These are phyloP conservation scores for Caradrina kadenii DNA, from an alignment of 2,888 invertebrate genomes.

Conservation along the genomic window DNA sequence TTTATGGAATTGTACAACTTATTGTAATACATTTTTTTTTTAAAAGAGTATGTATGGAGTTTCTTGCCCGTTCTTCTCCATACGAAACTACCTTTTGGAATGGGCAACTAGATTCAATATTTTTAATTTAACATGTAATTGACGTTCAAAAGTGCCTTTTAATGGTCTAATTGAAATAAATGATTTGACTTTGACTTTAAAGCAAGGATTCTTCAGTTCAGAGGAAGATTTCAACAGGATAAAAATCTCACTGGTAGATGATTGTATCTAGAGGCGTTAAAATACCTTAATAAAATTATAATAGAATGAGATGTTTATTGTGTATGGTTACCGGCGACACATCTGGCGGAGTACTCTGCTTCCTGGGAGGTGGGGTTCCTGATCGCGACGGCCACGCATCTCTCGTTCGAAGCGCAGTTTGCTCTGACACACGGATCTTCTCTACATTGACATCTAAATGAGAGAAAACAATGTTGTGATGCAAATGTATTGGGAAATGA, in stretches of 20 bases:
- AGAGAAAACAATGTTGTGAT: background rate
- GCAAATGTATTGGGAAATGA: background rate
- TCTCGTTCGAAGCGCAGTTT: constrained; percentile 92
- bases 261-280: background rate
- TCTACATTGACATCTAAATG: constrained; percentile 77
- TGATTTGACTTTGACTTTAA: no score
- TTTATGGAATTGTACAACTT: no score
- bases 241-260: no score
- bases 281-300: background rate
- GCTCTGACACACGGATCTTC: constrained; percentile 93
- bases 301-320: background rate
- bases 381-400: constrained; percentile 92
- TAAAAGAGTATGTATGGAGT: no score
- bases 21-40: no score
- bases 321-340: constrained; percentile 54
- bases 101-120: no score
- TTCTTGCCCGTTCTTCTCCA: no score
- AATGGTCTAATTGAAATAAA: no score
- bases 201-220: background rate
- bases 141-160: no score
- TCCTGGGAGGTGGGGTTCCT: constrained; percentile 75
- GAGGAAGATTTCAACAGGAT: background rate
- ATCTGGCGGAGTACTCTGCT: constrained; percentile 80
- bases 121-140: no score
- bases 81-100: no score